A percentile compares a stretch with the other conserved stretches of the same genome.
Conservation (phyloP, 2,888 invertebrate genomes). For the Neoitamus cyanurus region DNA sequence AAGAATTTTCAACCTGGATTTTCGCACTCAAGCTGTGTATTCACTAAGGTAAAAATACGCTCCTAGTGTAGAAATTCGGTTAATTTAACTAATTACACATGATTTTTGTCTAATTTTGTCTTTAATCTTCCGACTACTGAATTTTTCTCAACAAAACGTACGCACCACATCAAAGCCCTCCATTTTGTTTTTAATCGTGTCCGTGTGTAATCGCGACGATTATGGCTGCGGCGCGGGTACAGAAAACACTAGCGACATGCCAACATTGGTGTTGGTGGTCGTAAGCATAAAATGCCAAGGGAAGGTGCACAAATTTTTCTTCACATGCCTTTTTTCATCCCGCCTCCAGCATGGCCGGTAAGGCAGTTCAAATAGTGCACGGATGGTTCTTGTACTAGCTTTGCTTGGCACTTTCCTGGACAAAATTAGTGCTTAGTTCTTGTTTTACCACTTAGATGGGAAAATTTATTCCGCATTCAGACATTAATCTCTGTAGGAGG, state of each 20-base stretch:
- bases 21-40: conserved; percentile 21
- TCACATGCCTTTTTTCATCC: not conserved
- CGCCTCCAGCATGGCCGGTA: not conserved
- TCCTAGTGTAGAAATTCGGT: not conserved
- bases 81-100: conserved; percentile 36
- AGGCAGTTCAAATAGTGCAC: not conserved
- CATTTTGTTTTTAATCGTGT: conserved; percentile 64
- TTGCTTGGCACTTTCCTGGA: not conserved
- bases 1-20: conserved; percentile 22
- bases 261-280: conserved; percentile 33
- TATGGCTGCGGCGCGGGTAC: conserved; percentile 37
- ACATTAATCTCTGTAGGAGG: too few relatives aligned
- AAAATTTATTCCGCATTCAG: too few relatives aligned
- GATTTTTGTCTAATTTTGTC: conserved; percentile 51
- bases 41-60: not conserved
- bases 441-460: not conserved
- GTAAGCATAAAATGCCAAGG: conserved; percentile 37
- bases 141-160: conserved; percentile 63
- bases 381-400: not conserved
- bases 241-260: conserved; percentile 40
- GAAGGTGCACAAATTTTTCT: not conserved
- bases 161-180: conserved; percentile 68
- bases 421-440: not conserved
- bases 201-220: conserved; percentile 38
- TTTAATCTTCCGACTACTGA: conserved; percentile 63